phyloP scores from a whole-genome alignment of 2,797 vertebrate species.

The Dallia pectoralis region DNA sequence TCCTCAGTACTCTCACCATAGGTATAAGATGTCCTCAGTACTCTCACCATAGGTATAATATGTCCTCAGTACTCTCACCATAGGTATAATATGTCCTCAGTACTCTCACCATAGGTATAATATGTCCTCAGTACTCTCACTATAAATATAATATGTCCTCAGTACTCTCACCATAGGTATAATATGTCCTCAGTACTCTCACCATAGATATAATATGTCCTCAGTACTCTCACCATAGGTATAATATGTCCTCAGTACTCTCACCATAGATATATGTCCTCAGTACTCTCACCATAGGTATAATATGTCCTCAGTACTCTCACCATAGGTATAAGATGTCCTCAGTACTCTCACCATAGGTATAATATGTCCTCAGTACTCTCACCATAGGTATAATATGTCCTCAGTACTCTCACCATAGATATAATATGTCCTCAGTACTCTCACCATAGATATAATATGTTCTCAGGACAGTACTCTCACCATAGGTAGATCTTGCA shows the following conservation, averaged over 20 bases:
- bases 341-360: no score
- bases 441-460: constrained; percentile 50
- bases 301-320: constrained; percentile 30
- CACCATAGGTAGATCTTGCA: constrained; percentile 91
- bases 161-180: no score
- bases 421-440: neutral
- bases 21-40: no score
- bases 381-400: constrained; percentile 91
- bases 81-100: no score
- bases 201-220: constrained; percentile 95
- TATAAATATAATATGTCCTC: no score
- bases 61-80: constrained; percentile 71
- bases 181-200: constrained; percentile 32
- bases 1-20: constrained; percentile 75
- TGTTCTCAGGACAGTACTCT: constrained; percentile 29
- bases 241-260: neutral
- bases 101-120: no score
- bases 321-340: constrained; percentile 93
- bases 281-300: no score
- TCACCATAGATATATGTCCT: constrained; percentile 91
- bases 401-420: no score
- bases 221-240: no score
- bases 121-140: constrained; percentile 60
- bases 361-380: no score
- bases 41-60: no score